phyloP scores from a whole-genome alignment of 2,113 vertebrate genomes.

The Ictidomys tridecemlineatus region DNA sequence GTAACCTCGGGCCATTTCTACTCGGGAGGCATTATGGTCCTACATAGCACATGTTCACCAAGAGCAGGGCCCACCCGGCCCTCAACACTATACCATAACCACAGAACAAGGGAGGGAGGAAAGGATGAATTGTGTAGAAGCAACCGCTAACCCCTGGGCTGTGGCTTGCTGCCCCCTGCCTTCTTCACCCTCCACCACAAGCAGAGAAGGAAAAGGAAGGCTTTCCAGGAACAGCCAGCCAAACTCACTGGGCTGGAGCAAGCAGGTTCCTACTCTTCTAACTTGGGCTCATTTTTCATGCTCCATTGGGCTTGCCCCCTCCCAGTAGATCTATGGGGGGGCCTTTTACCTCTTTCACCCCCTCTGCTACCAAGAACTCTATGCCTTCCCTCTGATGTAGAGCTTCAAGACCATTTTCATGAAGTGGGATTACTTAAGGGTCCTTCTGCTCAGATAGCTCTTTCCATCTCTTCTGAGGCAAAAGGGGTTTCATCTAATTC shows the following conservation, averaged over 20 bases:
- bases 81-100: not conserved
- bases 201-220: conserved; percentile 51
- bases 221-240: conserved; percentile 3
- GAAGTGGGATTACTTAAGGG: not conserved
- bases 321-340: not conserved
- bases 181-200: conserved; percentile 75
- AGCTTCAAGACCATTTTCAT: not conserved
- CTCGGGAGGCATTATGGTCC: not conserved
- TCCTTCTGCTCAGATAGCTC: not conserved
- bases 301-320: not conserved
- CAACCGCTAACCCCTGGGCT: conserved; percentile 52
- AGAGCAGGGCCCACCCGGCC: not conserved
- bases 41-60: not conserved
- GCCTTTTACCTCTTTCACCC: not conserved
- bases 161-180: conserved; percentile 72
- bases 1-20: not conserved
- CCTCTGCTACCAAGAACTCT: not conserved
- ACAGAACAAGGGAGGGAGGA: not conserved
- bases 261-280: not conserved
- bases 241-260: not conserved
- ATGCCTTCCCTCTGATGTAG: not conserved
- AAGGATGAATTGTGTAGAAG: not conserved
- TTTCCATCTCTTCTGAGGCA: not conserved
- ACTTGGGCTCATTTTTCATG: not conserved
- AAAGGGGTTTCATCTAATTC: not conserved